Evolutionary conservation across 2,888 invertebrate genomes (phyloP).

Genomic region (Stramonita haemastoma): DNA sequence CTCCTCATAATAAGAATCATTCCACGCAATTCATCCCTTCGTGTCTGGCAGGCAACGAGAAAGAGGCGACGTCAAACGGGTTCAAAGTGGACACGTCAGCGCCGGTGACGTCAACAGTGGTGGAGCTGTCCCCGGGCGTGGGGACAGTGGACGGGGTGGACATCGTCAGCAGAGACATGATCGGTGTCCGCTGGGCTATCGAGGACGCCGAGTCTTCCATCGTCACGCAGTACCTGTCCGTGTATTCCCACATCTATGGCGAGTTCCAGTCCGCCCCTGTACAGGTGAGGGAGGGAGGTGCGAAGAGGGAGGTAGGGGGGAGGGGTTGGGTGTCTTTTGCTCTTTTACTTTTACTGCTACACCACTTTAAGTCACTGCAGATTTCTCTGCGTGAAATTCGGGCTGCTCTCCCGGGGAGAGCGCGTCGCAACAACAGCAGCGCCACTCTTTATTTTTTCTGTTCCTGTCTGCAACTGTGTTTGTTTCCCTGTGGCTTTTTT

Average conservation of each 20-base stretch:
- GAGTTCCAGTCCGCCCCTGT: slow-evolving; percentile 21
- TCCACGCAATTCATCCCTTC: no score
- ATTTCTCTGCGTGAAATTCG: no score
- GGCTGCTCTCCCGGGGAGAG: no score
- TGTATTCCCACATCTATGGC: slow-evolving; percentile 42
- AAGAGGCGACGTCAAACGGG: slow-evolving; percentile 55
- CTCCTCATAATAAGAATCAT: no score
- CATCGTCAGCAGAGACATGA: slow-evolving; percentile 34
- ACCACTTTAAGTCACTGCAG: no score
- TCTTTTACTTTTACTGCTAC: no score
- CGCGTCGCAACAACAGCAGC: no score
- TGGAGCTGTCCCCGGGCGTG: slow-evolving; percentile 41
- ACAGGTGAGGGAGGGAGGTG: background rate
- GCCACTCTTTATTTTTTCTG: no score
- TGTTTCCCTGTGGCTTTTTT: no score
- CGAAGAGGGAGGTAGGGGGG: no score
- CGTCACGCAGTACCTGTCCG: slow-evolving; percentile 42
- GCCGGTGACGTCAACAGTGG: slow-evolving; percentile 45
- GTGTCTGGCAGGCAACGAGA: slow-evolving; percentile 36
- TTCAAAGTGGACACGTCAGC: slow-evolving; percentile 52
- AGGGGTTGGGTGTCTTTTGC: no score
- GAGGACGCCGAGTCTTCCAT: slow-evolving; percentile 44
- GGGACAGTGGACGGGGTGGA: slow-evolving; percentile 38
- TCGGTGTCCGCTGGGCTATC: slow-evolving; percentile 43
- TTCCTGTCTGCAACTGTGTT: no score